phyloP scores from a whole-genome alignment of 2,888 invertebrate genomes.

The Salticus scenicus region DNA sequence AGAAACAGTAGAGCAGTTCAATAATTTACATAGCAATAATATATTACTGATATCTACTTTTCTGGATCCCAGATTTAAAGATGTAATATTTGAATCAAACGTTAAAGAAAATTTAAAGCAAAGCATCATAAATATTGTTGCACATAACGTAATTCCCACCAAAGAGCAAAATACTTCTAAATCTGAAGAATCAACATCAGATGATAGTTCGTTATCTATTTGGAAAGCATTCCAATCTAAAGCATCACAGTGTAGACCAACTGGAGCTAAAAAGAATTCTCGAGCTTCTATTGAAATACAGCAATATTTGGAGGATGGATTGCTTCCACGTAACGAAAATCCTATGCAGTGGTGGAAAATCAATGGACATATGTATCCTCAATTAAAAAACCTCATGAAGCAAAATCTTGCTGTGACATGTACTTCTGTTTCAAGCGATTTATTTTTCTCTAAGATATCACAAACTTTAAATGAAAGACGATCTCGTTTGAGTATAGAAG shows the following conservation, averaged over 20 bases:
- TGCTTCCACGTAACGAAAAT: background rate
- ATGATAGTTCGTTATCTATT: background rate
- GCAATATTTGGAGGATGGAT: background rate
- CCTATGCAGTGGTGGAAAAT: slow-evolving; percentile 24
- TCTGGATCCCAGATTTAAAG: slow-evolving; percentile 21
- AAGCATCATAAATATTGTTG: background rate
- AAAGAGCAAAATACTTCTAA: background rate
- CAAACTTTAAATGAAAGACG: background rate
- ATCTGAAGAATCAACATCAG: background rate
- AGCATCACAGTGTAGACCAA: background rate
- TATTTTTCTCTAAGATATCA: background rate
- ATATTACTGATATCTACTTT: background rate
- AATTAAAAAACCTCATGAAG: slow-evolving; percentile 1
- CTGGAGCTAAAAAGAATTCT: background rate
- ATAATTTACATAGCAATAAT: background rate
- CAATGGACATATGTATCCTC: slow-evolving; percentile 13
- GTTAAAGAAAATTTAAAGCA: background rate
- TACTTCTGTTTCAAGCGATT: slow-evolving; percentile 13
- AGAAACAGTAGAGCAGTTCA: background rate
- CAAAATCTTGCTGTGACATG: background rate
- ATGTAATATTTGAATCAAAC: slow-evolving; percentile 11
- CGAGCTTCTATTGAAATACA: slow-evolving; percentile 7
- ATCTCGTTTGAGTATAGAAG: background rate
- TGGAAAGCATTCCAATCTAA: slow-evolving; percentile 8
- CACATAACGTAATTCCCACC: background rate